Evolutionary conservation across 2,888 invertebrate species (phyloP).

Genomic region (Oligia fasciuncula): DNA sequence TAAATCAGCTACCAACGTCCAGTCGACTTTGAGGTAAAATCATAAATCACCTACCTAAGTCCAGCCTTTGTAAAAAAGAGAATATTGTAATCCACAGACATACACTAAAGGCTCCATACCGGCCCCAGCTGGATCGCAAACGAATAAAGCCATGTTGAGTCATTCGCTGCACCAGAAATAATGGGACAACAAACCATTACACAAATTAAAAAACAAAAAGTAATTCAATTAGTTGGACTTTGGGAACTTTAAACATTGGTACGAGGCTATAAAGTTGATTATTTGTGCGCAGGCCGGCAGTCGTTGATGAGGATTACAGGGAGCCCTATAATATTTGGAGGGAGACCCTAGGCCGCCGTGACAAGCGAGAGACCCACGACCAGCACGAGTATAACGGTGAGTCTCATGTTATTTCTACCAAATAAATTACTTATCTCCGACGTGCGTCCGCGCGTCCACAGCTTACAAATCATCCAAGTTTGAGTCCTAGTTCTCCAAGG

Average conservation of each 20-base stretch:
- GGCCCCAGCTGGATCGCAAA: conserved; percentile 10
- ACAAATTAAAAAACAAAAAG: conserved; percentile 31
- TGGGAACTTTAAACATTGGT: conserved; percentile 29
- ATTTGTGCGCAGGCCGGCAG: conserved; percentile 80
- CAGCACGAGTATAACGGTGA: conserved; percentile 87
- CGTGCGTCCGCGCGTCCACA: conserved; percentile 8
- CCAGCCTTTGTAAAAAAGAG: conserved; percentile 41
- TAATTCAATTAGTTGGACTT: conserved; percentile 41
- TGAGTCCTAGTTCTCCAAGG: conserved; percentile 44
- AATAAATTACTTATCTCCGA: conserved; percentile 14
- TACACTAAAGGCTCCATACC: conserved; percentile 23
- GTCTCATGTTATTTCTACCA: conserved; percentile 47
- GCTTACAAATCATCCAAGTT: conserved; percentile 55
- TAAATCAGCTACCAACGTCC: conserved; percentile 35
- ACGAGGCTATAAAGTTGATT: conserved; percentile 35
- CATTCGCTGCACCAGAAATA: conserved; percentile 17
- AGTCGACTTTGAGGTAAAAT: conserved; percentile 33
- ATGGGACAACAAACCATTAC: conserved; percentile 20
- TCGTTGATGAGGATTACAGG: conserved; percentile 87
- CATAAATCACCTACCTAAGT: conserved; percentile 41
- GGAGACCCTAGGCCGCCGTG: conserved; percentile 85
- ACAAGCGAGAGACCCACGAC: conserved; percentile 82
- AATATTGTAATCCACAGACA: conserved; percentile 21
- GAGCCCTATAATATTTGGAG: conserved; percentile 88
- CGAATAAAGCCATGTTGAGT: conserved; percentile 26